Evolutionary conservation across 2,113 vertebrate species (phyloP), one percentile per base, ranked within the genome.

Genomic region (Labrus mixtus): DNA sequence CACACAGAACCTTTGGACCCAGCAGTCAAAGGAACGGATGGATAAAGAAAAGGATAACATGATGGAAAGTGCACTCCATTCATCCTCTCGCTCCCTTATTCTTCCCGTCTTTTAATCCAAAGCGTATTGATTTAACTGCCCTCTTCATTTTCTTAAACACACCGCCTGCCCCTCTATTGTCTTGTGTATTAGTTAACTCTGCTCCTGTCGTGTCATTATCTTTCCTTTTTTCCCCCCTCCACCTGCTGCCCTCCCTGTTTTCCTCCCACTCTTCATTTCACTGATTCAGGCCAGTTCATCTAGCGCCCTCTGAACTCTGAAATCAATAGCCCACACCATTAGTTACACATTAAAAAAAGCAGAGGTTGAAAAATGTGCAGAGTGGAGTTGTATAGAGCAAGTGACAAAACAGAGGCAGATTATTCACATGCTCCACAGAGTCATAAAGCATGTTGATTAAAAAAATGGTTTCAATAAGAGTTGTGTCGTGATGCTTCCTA

Each of bases 101-200:
- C 76, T 66, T 63, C 22, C 53, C 62, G 62, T 63, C 68, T 79
- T 76, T 77, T 87, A 89, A 91, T 91, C 76, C 86, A 76, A 70
- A 77, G 78, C 76, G 64, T 85, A 94, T 93, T 91, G 89, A 93
- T 92, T 92, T 83, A 77, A 88, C 79, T 82, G 82, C 81, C 85
- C 56, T 79, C 68, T 79, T 85, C 76, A 81, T 88, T 89, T 84
- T 83, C 80, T 78, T 76, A 81, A 87, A 86, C 74, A 64, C 54
- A 51, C 48, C 19, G 17, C 70, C 71, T 71, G 81, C 59, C 68
- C 73, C 75, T 82, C 68, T 81, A 76, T 84, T 88, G 73, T 78
- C 59, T 76, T 43, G 61, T 63, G 66, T 72, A 76, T 86, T 82
- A 67, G 72, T 86, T 72, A 72, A 46, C 43, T 81, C 75, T 79